These are phyloP conservation scores for Amniataba percoides DNA, from an alignment of 2,797 vertebrate genomes.

Conservation along the genomic window DNA sequence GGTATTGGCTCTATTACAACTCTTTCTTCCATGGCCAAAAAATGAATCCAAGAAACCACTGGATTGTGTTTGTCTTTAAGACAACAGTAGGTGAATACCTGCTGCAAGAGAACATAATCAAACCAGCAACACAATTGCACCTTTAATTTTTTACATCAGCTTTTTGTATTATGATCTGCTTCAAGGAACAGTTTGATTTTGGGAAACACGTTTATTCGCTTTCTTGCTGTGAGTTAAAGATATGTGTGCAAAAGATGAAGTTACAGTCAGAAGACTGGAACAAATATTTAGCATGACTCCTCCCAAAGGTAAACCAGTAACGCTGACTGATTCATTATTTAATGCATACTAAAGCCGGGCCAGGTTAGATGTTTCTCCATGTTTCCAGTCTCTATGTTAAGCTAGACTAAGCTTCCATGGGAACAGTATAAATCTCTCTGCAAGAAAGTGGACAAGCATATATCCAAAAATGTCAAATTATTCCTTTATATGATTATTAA, in stretches of 20 bases:
- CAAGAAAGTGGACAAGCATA: not conserved
- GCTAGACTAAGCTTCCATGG: not conserved
- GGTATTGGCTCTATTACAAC: not conserved
- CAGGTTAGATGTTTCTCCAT: not conserved
- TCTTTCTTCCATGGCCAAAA: not conserved
- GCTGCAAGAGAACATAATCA: constrained; percentile 6
- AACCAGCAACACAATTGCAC: constrained; percentile 11
- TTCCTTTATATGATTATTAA: not conserved
- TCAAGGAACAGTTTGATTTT: not conserved
- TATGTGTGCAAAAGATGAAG: not conserved
- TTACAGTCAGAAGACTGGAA: not conserved
- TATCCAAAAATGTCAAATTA: not conserved
- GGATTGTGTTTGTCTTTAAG: not conserved
- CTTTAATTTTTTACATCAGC: not conserved
- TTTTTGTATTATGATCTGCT: not conserved
- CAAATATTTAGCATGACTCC: not conserved
- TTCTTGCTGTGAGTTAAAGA: not conserved
- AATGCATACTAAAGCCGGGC: not conserved
- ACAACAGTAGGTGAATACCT: constrained; percentile 1
- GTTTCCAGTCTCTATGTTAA: not conserved
- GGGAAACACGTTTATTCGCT: not conserved
- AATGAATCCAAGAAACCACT: not conserved
- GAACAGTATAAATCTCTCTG: not conserved
- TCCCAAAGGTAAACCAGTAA: not conserved
- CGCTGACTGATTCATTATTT: not conserved